Percentiles rank a stretch among this genome's conserved stretches.
These are phyloP conservation scores for Excalfactoria chinensis DNA, from an alignment of 2,113 vertebrate genomes.

Conservation along the genomic window DNA sequence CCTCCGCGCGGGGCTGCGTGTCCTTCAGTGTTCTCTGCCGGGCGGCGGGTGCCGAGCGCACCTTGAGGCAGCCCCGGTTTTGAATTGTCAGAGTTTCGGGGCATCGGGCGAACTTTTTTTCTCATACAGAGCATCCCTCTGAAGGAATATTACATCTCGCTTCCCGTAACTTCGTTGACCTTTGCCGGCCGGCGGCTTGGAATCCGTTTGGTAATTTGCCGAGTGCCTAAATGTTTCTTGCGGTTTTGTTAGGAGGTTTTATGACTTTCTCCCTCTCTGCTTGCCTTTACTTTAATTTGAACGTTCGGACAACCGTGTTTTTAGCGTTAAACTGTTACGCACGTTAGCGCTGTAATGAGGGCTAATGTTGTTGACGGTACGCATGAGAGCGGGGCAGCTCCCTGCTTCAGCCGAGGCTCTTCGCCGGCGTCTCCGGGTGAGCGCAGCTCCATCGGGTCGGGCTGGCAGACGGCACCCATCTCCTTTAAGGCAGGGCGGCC, in stretches of 20 bases:
- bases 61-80: background rate
- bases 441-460: background rate
- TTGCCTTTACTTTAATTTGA: background rate
- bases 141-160: background rate
- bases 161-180: background rate
- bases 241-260: background rate
- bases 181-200: background rate
- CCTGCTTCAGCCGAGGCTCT: background rate
- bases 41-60: background rate
- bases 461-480: rapidly evolving
- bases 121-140: rapidly evolving
- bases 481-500: background rate
- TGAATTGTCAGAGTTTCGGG: background rate
- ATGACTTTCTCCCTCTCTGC: background rate
- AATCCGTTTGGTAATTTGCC: background rate
- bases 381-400: background rate
- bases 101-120: background rate
- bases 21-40: background rate
- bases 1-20: rapidly evolving
- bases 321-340: background rate
- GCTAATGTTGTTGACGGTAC: background rate
- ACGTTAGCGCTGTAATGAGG: background rate
- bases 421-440: no score
- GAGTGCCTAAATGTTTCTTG: background rate
- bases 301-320: rapidly evolving